Evolutionary conservation across 2,113 vertebrate genomes (phyloP).

Genomic region (Chlorodrepanis virens): DNA sequence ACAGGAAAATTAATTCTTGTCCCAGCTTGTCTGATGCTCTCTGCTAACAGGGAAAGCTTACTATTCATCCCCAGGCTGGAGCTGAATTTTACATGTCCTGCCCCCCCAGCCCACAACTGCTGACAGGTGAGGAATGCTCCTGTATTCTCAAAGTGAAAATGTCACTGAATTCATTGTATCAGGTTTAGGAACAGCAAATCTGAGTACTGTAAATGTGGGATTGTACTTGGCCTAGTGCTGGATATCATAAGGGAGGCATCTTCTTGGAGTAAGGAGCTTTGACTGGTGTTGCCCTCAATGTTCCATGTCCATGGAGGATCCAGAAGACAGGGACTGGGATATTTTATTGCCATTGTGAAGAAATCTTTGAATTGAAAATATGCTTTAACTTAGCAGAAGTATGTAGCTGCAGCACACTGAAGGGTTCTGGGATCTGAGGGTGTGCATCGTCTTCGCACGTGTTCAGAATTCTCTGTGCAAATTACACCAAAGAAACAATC

Average conservation of each 20-base stretch:
- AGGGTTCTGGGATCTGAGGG: not conserved
- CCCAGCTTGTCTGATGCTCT: not conserved
- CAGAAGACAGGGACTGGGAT: not conserved
- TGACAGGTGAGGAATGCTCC: not conserved
- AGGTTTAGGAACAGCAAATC: not conserved
- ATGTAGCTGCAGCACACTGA: not conserved
- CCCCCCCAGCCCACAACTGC: not conserved
- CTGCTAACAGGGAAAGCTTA: not conserved
- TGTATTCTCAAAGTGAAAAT: not conserved
- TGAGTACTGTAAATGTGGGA: not conserved
- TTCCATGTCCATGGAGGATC: not conserved
- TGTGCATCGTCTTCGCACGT: accelerated
- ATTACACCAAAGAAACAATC: not conserved
- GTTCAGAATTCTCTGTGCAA: not conserved
- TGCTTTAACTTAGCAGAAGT: not conserved
- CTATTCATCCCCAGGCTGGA: not conserved
- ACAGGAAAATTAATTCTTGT: slow-evolving; percentile 38
- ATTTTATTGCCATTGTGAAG: not conserved
- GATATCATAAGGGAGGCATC: not conserved
- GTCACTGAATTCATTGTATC: not conserved
- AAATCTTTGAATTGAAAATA: not conserved
- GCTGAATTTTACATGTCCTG: not conserved
- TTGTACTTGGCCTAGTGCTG: not conserved
- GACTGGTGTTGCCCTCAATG: not conserved
- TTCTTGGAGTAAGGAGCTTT: not conserved